phyloP scores from a whole-genome alignment of 2,113 vertebrate species.

The Pollachius pollachius region DNA sequence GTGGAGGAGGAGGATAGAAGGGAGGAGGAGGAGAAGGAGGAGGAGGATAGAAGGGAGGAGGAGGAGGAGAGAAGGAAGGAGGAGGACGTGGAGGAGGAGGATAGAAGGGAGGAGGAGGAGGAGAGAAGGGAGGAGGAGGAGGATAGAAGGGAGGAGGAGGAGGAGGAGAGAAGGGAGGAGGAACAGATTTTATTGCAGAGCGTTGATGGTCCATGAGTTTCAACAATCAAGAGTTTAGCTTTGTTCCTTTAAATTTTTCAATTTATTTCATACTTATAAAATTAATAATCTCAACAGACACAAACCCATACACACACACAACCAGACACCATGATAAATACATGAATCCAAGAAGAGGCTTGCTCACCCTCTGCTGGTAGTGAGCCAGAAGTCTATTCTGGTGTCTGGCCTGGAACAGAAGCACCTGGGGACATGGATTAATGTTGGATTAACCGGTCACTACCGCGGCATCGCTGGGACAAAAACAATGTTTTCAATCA shows the following conservation, averaged over 20 bases:
- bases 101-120: too few relatives aligned
- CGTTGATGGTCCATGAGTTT: too few relatives aligned
- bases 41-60: too few relatives aligned
- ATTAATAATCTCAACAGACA: background rate
- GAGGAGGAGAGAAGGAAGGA: too few relatives aligned
- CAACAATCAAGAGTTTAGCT: too few relatives aligned
- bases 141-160: background rate
- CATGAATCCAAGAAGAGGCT: background rate
- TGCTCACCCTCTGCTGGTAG: slow-evolving; percentile 78
- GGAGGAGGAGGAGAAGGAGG: too few relatives aligned
- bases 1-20: background rate
- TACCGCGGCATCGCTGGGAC: too few relatives aligned
- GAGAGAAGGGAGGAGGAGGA: slow-evolving; percentile 12
- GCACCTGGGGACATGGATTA: slow-evolving; percentile 72
- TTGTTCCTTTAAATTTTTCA: too few relatives aligned
- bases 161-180: background rate
- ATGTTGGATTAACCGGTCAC: background rate
- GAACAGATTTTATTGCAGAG: too few relatives aligned
- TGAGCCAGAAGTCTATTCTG: slow-evolving; percentile 76
- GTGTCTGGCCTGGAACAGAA: slow-evolving; percentile 86
- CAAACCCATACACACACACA: background rate
- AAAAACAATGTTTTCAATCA: too few relatives aligned
- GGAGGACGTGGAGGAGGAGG: too few relatives aligned
- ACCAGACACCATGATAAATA: background rate
- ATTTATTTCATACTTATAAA: too few relatives aligned